phyloP scores from a whole-genome alignment of 2,113 vertebrate species.

The Cebidichthys violaceus region DNA sequence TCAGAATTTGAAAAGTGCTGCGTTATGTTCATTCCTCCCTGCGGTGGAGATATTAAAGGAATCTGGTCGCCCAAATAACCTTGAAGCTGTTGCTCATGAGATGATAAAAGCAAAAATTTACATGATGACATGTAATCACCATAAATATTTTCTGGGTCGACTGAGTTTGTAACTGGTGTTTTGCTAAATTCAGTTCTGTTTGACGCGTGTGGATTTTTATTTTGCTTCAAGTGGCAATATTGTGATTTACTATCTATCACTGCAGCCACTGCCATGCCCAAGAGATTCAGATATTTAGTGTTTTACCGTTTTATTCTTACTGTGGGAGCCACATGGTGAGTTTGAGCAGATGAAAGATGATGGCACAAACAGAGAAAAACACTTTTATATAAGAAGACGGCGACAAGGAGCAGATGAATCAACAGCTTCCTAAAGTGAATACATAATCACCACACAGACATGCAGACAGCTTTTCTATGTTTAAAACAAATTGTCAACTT shows the following conservation, averaged over 20 bases:
- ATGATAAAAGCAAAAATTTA: constrained; percentile 5
- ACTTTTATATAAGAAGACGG: constrained; percentile 17
- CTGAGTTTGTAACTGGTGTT: neutral
- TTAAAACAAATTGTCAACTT: constrained; percentile 39
- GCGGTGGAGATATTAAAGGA: neutral
- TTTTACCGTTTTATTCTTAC: neutral
- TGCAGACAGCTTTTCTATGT: constrained; percentile 4
- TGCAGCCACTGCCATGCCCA: neutral
- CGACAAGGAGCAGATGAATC: constrained; percentile 24
- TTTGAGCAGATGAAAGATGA: constrained; percentile 41
- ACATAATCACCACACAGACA: neutral
- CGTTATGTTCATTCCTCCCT: constrained; percentile 21
- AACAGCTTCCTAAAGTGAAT: constrained; percentile 25
- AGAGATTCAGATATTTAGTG: neutral
- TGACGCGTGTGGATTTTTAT: neutral
- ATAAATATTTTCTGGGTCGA: neutral
- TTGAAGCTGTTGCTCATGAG: constrained; percentile 1
- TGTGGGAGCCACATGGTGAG: constrained; percentile 6
- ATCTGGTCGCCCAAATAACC: neutral
- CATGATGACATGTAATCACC: neutral
- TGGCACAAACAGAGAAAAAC: neutral
- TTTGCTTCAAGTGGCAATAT: neutral
- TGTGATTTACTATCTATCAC: neutral
- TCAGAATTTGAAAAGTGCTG: constrained; percentile 14
- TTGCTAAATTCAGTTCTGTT: neutral